phyloP scores from a whole-genome alignment of 2,113 vertebrate genomes.

The Tonatia bakeri region DNA sequence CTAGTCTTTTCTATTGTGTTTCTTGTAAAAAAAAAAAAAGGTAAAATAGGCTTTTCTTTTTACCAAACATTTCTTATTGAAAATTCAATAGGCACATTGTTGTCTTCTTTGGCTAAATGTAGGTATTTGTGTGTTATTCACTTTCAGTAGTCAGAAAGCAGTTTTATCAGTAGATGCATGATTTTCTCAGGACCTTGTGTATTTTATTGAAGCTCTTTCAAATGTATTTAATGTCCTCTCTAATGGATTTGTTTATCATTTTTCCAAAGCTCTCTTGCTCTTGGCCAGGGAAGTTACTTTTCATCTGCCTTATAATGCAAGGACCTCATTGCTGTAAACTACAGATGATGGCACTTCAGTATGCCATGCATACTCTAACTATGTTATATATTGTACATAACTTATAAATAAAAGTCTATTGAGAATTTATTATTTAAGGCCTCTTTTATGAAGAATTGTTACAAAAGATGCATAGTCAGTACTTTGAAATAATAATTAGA shows the following conservation, averaged over 20 bases:
- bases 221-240: constrained; percentile 19
- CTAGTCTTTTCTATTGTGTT: neutral
- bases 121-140: neutral
- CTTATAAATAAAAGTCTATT: neutral
- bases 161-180: constrained; percentile 5
- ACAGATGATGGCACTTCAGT: neutral
- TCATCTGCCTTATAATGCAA: constrained; percentile 16
- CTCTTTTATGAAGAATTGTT: neutral
- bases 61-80: constrained; percentile 43
- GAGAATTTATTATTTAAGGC: neutral
- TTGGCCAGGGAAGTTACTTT: constrained; percentile 24
- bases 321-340: neutral
- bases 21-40: neutral
- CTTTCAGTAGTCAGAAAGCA: constrained; percentile 17
- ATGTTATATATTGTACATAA: neutral
- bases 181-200: constrained; percentile 14
- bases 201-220: constrained; percentile 47
- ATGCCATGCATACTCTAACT: neutral
- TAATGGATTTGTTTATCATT: constrained; percentile 53
- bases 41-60: neutral
- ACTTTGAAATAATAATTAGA: neutral
- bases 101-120: constrained; percentile 4
- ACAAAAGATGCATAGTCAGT: neutral
- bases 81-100: neutral
- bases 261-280: neutral